Evolutionary conservation across 2,797 vertebrate species (phyloP).

Genomic region (Sebastes trivittatus): DNA sequence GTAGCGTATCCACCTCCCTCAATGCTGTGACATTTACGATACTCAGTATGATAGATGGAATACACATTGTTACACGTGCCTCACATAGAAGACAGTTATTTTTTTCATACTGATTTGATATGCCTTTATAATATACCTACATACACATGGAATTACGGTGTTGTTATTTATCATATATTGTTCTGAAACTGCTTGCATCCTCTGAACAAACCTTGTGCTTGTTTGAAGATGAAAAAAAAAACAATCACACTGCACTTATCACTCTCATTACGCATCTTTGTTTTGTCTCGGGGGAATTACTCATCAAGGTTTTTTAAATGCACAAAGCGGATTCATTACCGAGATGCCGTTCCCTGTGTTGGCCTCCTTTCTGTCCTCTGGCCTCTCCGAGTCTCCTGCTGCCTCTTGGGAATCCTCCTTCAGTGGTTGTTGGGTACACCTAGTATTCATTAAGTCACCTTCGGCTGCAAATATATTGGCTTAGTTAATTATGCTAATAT

Average conservation of each 20-base stretch:
- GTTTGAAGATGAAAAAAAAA: slow-evolving; percentile 29
- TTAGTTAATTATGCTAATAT: slow-evolving; percentile 39
- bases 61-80: background rate
- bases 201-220: slow-evolving; percentile 10
- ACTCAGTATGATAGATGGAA: background rate
- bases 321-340: slow-evolving; percentile 31
- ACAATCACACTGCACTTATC: background rate
- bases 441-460: background rate
- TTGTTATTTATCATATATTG: background rate
- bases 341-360: background rate
- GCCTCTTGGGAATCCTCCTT: slow-evolving; percentile 2
- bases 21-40: background rate
- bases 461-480: background rate
- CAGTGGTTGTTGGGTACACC: background rate
- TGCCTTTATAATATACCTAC: background rate
- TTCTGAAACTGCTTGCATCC: background rate
- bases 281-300: slow-evolving; percentile 40
- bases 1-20: background rate
- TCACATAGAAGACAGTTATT: background rate
- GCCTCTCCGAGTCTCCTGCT: background rate
- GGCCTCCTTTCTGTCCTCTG: slow-evolving; percentile 24
- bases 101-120: background rate
- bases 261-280: slow-evolving; percentile 39
- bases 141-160: background rate
- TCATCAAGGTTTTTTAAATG: slow-evolving; percentile 36